phyloP scores from a whole-genome alignment of 2,797 vertebrate genomes.

The Fringilla coelebs region DNA sequence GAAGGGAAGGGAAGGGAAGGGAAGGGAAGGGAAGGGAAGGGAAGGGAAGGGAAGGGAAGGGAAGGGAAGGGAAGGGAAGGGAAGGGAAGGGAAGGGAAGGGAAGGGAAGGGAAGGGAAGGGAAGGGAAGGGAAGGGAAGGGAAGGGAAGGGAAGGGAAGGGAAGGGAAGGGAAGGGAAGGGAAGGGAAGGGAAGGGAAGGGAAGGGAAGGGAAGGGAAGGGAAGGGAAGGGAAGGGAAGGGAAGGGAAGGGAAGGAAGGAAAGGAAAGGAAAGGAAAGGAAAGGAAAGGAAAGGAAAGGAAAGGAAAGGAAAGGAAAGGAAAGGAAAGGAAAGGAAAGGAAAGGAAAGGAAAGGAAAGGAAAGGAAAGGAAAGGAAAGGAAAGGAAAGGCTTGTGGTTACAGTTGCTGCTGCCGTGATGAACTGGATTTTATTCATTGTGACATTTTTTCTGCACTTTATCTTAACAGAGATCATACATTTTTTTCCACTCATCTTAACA shows the following conservation, averaged over 20 bases:
- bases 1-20: background rate
- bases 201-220: background rate
- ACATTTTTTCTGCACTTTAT: constrained; percentile 13
- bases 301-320: background rate
- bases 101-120: background rate
- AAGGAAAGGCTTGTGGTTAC: background rate
- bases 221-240: background rate
- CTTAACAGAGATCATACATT: background rate
- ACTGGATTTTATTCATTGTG: background rate
- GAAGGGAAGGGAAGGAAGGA: no score
- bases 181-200: background rate
- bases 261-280: background rate
- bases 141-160: background rate
- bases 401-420: background rate
- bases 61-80: background rate
- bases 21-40: background rate
- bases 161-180: background rate
- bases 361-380: background rate
- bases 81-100: background rate
- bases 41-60: background rate
- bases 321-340: background rate
- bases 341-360: background rate
- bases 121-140: background rate
- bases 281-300: background rate
- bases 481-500: background rate